These are phyloP conservation scores for Ovis aries DNA, from an alignment of 2,113 vertebrate species.

Conservation along the genomic window DNA sequence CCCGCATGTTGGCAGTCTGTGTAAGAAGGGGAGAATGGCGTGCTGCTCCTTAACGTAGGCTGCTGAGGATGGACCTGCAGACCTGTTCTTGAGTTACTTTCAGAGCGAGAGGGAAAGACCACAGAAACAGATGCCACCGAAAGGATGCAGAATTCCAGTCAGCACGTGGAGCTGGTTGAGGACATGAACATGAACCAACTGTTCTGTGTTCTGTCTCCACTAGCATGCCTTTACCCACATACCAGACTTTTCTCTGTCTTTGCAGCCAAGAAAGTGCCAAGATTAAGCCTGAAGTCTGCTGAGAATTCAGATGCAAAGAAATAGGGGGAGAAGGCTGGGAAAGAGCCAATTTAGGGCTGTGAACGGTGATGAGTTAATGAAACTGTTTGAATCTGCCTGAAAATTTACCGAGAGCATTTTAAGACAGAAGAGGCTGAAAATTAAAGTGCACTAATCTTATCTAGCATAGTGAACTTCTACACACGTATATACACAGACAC, in stretches of 20 bases:
- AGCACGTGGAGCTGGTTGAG: background rate
- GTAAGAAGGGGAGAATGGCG: background rate
- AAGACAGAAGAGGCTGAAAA: background rate
- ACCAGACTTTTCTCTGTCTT: background rate
- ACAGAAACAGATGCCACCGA: background rate
- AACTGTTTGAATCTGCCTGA: background rate
- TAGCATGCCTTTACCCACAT: background rate
- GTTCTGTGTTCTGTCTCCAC: background rate
- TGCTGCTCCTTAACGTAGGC: background rate
- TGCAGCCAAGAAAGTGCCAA: conserved; percentile 10
- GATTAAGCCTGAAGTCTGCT: background rate
- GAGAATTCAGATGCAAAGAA: background rate
- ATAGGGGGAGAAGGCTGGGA: background rate
- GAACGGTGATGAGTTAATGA: background rate
- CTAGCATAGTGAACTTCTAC: background rate
- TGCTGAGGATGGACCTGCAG: background rate
- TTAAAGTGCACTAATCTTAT: background rate
- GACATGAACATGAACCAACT: background rate
- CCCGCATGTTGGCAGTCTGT: background rate
- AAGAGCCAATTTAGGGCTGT: background rate
- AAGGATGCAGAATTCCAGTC: background rate
- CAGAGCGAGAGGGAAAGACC: background rate
- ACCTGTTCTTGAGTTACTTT: background rate
- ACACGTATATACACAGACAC: background rate
- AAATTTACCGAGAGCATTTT: background rate